Evolutionary conservation across 1,140 invertebrate genomes (phyloP), one percentile per base, ranked within the genome.

Genomic region (Macrosteles quadrilineatus): DNA sequence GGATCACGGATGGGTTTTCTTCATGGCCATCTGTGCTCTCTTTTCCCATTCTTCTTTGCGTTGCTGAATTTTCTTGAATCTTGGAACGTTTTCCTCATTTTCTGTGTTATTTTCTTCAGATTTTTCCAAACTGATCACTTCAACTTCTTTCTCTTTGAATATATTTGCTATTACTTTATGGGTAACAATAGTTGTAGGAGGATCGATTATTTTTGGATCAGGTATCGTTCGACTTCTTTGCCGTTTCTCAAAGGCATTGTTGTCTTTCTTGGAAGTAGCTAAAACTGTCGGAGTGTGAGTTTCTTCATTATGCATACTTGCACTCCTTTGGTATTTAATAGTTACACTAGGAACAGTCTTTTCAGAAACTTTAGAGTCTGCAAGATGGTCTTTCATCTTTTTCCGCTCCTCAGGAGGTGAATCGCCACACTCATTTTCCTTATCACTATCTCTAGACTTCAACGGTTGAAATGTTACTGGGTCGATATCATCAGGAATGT

Each of bases 31-130:
- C 76, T 89, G 87, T 27, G 87, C 88, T 70, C 89, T 82, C 73
- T 88, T 83, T 78, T 91, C 90, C 87, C 90, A 90, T 75, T 91
- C 87, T 43, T 90, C 90, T 36, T 88, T 83, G 73, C 90, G 83
- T 76, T 91, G 88, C 76, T 89, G 84, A 36, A 91, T 91, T 40
- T 87, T 87, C 73, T 88, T 88, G 73, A 87, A 87, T 71, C 86
- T 81, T 6, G 84, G 82, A 47, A 69, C 40, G 30, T 69, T 57
- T 25, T 69, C 55, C 64, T 69, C 68, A 50, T 82, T 79, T 59
- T 76, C 74, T 23, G 63, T 70, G 69, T 78, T 82, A 62, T 80
- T 80, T 59, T 74, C 78, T 67, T 62, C 59, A 2, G 68, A 17
- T 17, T 23, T 43, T 25, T 69, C 57, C 27, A 45, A 36, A 50